Conservation (phyloP, 92 coral and sea anemone species). For the Scolanthus callimorphus region DNA sequence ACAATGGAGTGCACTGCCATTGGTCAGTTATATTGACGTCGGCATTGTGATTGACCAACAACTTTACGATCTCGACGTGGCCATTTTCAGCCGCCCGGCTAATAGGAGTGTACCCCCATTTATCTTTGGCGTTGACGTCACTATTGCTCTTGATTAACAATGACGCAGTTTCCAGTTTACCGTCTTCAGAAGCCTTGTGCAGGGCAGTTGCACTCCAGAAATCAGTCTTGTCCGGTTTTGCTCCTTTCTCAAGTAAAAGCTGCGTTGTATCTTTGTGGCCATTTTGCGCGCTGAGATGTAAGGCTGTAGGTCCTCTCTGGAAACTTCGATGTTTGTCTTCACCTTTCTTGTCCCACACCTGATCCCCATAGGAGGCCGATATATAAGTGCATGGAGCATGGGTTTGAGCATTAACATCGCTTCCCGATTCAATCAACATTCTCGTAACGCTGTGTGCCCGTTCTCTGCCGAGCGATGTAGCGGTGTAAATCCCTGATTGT, state of each 20-base stretch:
- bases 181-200: conserved; percentile 71
- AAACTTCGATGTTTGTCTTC: background rate
- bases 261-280: conserved; percentile 59
- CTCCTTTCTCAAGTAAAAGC: conserved; percentile 49
- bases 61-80: conserved; percentile 29
- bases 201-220: conserved; percentile 60
- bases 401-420: conserved; percentile 38
- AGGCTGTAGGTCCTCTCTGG: conserved; percentile 46
- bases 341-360: background rate
- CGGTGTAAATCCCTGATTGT: conserved; percentile 62
- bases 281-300: conserved; percentile 66
- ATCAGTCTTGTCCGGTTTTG: conserved; percentile 51
- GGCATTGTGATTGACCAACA: conserved; percentile 38
- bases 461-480: conserved; percentile 73
- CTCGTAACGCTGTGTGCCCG: conserved; percentile 49
- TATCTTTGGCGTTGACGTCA: conserved; percentile 43
- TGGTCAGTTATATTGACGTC: conserved; percentile 44
- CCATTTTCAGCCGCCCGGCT: conserved; percentile 76
- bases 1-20: conserved; percentile 55
- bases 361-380: background rate
- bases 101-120: conserved; percentile 69
- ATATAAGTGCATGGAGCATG: conserved; percentile 7
- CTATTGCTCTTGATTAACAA: conserved; percentile 29
- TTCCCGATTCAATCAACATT: conserved; percentile 46
- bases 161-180: conserved; percentile 42